These are phyloP conservation scores for Sebastiscus tertius DNA, from an alignment of 2,797 vertebrate species.

Conservation along the genomic window DNA sequence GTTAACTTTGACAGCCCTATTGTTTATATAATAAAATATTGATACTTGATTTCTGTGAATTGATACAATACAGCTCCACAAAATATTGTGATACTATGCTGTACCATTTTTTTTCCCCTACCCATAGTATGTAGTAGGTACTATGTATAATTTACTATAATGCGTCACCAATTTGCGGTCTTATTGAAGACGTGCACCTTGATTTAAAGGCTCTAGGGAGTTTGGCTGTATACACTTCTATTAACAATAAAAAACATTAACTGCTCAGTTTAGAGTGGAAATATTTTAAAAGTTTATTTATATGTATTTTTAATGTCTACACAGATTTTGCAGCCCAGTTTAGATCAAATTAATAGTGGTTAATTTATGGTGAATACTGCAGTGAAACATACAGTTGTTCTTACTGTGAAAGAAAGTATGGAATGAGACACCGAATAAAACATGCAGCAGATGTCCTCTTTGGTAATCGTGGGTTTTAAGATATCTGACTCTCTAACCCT, in stretches of 20 bases:
- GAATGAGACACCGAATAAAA: not conserved
- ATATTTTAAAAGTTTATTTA: not conserved
- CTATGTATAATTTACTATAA: not conserved
- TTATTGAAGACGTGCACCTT: not conserved
- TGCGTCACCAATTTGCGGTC: rapidly evolving
- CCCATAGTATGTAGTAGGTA: not conserved
- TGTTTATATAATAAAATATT: no score
- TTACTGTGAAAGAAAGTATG: not conserved
- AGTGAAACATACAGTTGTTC: not conserved
- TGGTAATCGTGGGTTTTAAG: conserved; percentile 2
- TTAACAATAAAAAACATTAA: not conserved
- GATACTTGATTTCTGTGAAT: rapidly evolving
- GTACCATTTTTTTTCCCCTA: rapidly evolving
- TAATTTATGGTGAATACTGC: not conserved
- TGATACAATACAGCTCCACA: no score
- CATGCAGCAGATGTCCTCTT: not conserved
- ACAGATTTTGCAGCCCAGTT: not conserved
- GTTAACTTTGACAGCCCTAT: no score
- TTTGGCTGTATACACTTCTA: not conserved
- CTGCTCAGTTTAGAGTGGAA: not conserved
- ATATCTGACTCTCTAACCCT: conserved; percentile 20
- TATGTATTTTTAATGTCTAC: not conserved
- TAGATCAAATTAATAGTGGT: not conserved
- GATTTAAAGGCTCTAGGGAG: not conserved
- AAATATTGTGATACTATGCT: rapidly evolving